phyloP scores from a whole-genome alignment of 1,140 invertebrate genomes.

The Eriosoma lanigerum region DNA sequence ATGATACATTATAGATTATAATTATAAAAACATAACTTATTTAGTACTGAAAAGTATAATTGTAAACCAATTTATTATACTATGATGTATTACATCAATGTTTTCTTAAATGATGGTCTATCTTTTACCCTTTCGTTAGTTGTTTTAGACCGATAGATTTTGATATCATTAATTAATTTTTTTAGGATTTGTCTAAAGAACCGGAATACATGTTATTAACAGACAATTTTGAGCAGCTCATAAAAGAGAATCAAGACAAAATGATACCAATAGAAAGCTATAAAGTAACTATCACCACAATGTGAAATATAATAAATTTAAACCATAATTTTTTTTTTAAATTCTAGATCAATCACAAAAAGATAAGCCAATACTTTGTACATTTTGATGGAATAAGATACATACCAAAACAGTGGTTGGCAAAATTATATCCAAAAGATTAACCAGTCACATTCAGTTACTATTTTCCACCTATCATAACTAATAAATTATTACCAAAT shows the following conservation, averaged over 20 bases:
- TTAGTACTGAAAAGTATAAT: no score
- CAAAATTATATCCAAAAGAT: slow-evolving; percentile 20
- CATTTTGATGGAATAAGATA: not conserved
- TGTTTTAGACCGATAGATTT: no score
- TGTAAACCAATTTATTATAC: no score
- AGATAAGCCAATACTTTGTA: not conserved
- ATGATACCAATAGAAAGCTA: not conserved
- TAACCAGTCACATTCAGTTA: not conserved
- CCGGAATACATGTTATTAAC: not conserved
- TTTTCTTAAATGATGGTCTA: no score
- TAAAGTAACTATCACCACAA: not conserved
- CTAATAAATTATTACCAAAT: no score
- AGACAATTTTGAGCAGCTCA: not conserved
- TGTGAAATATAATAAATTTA: not conserved
- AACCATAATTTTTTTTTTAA: not conserved
- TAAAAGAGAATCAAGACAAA: not conserved
- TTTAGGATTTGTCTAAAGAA: slow-evolving; percentile 4
- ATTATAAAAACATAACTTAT: no score
- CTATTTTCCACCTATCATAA: no score
- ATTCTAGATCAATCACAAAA: not conserved
- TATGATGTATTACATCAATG: no score
- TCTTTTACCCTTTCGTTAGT: no score
- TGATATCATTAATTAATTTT: not conserved
- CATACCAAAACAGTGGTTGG: not conserved
- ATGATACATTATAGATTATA: no score